Evolutionary conservation across 2,113 vertebrate species (phyloP).

Genomic region (Cnemophilus loriae): DNA sequence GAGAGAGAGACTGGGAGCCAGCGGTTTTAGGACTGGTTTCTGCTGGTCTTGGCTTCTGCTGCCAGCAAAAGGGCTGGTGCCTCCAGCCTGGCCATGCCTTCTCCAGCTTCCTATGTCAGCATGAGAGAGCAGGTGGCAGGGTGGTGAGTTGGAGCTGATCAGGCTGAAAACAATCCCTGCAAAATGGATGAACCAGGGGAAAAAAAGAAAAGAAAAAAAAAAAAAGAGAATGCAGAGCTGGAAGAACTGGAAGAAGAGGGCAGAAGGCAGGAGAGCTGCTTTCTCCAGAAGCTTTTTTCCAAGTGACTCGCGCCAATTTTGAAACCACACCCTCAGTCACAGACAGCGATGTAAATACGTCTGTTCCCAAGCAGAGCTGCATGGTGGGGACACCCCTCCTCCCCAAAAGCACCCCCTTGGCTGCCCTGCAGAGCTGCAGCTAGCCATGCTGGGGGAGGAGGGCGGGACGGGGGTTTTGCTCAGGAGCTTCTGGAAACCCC

Average conservation of each 20-base stretch:
- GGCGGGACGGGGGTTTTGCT: not conserved
- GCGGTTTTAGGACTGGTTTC: not conserved
- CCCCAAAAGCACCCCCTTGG: not conserved
- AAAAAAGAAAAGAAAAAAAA: not conserved
- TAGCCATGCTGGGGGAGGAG: not conserved
- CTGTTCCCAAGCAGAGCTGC: not conserved
- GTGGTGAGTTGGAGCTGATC: not conserved
- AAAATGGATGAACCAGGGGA: not conserved
- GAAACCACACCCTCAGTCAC: constrained; percentile 53
- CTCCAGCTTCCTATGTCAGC: not conserved
- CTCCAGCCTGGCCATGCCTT: not conserved
- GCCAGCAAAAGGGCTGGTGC: not conserved
- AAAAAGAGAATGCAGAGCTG: not conserved
- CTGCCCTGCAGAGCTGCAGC: not conserved
- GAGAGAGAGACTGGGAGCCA: accelerated
- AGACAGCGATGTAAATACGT: constrained; percentile 32
- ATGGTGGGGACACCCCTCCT: not conserved
- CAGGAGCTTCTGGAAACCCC: not conserved
- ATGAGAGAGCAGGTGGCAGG: not conserved
- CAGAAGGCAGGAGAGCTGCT: not conserved
- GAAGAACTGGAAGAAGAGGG: not conserved
- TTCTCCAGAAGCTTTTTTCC: constrained; percentile 55
- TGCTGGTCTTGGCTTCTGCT: not conserved
- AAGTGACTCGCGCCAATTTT: not conserved
- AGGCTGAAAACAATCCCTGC: not conserved